Evolutionary conservation across 2,888 invertebrate genomes (phyloP), one percentile per base, ranked within the genome.

Genomic region (Metalampra italica): DNA sequence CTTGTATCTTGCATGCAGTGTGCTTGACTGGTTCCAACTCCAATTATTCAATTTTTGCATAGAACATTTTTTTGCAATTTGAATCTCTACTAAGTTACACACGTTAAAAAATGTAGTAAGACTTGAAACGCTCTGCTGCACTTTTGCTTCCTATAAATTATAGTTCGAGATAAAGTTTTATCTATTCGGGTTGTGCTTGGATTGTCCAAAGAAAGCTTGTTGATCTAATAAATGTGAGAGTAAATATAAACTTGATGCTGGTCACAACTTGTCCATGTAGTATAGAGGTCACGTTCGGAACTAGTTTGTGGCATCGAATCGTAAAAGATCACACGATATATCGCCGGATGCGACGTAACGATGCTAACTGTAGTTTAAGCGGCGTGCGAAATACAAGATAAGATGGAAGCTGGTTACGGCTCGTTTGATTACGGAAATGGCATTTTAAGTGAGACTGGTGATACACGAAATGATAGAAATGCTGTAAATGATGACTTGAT

Each of bases 321-420:
- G 22, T 9, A 41, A 34, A 11, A 43, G 46, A 52, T 40, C 34
- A 42, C 41, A 40, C 49, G 44, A 39, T 30, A 39, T 30, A 13
- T 42, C 43, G 38, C 52, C 54, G 54, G 52, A 54, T 52, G 51
- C 44, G 30, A 15, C 30, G 43, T 46, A 47, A 36, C 36, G 36
- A 36, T 32, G 45, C 45, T 46, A 52, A 41, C 43, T 46, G 51
- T 48, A 43, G 39, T 43, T 8, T 22, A 38, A 37, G 29, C 14
- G 41, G 37, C 51, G 51, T 47, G 51, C 51, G 47, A 47, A 50
- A 40, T 43, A 15, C 34, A 22, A 49, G 49, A 49, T 49, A 45
- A 41, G 40, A 14, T 12, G 39, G n/a, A n/a, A n/a, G 36, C n/a
- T 36, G 11, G 8, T 8, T 36, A 36, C n/a, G 36, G 13, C n/a